Conservation (phyloP, 2,113 vertebrate genomes). For the Gadus chalcogrammus region DNA sequence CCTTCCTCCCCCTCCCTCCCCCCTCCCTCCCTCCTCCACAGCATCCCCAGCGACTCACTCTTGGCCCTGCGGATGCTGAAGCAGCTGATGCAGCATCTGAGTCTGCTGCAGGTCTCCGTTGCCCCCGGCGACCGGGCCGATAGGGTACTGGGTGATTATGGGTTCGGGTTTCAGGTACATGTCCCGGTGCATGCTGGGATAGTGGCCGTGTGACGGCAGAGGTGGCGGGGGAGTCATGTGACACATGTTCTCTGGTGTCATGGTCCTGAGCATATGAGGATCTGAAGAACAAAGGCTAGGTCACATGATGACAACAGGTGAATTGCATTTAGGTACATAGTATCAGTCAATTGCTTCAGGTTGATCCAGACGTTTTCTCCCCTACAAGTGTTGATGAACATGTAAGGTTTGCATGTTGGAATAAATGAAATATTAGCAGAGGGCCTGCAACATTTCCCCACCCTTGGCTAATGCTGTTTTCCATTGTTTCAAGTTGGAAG, state of each 20-base stretch:
- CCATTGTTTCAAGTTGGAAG: slow-evolving; percentile 51
- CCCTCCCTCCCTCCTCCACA: not conserved
- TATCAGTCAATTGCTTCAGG: no score
- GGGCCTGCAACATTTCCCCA: slow-evolving; percentile 18
- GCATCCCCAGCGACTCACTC: slow-evolving; percentile 71
- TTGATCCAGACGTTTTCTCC: no score
- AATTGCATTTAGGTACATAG: no score
- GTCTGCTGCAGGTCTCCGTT: slow-evolving; percentile 85
- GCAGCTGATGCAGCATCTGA: slow-evolving; percentile 85
- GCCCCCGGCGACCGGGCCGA: slow-evolving; percentile 76
- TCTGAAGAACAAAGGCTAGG: slow-evolving; percentile 67
- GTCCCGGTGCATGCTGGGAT: slow-evolving; percentile 85
- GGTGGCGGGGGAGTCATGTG: slow-evolving; percentile 86
- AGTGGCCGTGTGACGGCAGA: slow-evolving; percentile 75
- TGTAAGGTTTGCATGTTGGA: no score
- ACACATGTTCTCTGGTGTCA: slow-evolving; percentile 95
- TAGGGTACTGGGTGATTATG: slow-evolving; percentile 82
- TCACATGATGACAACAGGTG: not conserved
- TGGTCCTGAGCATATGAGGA: slow-evolving; percentile 90
- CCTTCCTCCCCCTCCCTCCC: not conserved
- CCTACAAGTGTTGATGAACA: no score
- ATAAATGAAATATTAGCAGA: no score
- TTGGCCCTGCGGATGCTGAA: slow-evolving; percentile 86
- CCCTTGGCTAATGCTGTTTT: slow-evolving; percentile 40
- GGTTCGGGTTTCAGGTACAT: slow-evolving; percentile 94